Evolutionary conservation across 2,888 invertebrate genomes (phyloP).

Genomic region (Allolobophora icterica): DNA sequence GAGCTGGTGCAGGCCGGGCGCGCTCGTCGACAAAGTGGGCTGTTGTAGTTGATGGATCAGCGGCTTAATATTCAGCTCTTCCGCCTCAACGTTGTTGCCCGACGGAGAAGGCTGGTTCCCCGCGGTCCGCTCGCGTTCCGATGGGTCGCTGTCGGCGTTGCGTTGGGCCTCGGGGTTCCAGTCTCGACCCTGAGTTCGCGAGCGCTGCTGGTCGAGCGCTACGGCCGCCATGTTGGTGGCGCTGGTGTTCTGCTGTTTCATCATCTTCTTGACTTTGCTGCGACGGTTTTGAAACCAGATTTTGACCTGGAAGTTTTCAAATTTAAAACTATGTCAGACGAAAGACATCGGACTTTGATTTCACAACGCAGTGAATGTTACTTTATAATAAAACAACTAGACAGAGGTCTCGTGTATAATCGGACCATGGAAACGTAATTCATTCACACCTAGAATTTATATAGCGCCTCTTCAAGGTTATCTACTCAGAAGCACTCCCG

Average conservation of each 20-base stretch:
- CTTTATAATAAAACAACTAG: no score
- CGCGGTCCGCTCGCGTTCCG: neutral
- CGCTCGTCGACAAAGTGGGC: neutral
- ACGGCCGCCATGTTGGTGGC: neutral
- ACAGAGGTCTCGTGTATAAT: no score
- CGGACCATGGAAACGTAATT: no score
- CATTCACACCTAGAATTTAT: no score
- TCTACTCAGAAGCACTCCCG: no score
- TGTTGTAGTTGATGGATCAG: slow-evolving; percentile 15
- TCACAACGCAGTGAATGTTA: no score
- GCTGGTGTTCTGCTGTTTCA: slow-evolving; percentile 31
- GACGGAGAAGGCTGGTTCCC: slow-evolving; percentile 12
- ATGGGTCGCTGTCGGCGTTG: slow-evolving; percentile 24
- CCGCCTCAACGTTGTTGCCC: neutral
- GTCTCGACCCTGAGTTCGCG: slow-evolving; percentile 7
- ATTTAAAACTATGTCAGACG: neutral
- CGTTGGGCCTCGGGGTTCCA: neutral
- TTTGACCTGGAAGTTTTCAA: slow-evolving; percentile 25
- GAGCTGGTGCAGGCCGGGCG: neutral
- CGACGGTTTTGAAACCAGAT: slow-evolving; percentile 39
- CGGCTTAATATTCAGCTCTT: slow-evolving; percentile 31
- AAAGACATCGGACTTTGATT: no score
- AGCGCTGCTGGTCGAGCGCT: slow-evolving; percentile 20
- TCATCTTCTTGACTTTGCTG: slow-evolving; percentile 38
- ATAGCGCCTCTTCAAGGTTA: no score